Percentiles rank a stretch among this genome's conserved stretches.
Conservation (phyloP, 2,888 invertebrate species). For the Drosophila koepferae region DNA sequence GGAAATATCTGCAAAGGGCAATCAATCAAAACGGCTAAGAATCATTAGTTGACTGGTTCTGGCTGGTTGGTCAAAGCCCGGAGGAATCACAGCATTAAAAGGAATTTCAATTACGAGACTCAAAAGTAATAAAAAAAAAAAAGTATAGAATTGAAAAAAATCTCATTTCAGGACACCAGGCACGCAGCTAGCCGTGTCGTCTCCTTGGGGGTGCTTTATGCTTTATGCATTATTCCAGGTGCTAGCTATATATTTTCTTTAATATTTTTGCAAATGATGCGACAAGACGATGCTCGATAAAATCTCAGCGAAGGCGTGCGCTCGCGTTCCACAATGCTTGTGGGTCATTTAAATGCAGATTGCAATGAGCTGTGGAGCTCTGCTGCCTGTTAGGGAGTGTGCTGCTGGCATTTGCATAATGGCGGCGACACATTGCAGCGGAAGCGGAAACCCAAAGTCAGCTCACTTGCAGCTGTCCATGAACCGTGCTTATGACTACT, state of each 20-base stretch:
- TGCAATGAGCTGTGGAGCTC: constrained; percentile 62
- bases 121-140: constrained; percentile 37
- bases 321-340: constrained; percentile 46
- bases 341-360: constrained; percentile 80
- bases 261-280: constrained; percentile 77
- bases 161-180: constrained; percentile 48
- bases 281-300: constrained; percentile 56
- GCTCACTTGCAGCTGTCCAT: constrained; percentile 67
- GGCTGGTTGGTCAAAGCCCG: constrained; percentile 11
- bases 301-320: constrained; percentile 58
- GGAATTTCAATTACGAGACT: constrained; percentile 59
- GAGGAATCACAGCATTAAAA: constrained; percentile 32
- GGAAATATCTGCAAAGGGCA: constrained; percentile 25
- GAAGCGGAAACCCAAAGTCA: constrained; percentile 67
- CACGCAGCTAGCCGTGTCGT: constrained; percentile 44
- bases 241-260: constrained; percentile 48
- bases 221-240: constrained; percentile 63
- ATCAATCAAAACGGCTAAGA: constrained; percentile 47
- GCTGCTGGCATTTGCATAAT: constrained; percentile 68
- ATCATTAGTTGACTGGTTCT: constrained; percentile 35
- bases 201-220: constrained; percentile 36
- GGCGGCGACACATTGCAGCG: constrained; percentile 78
- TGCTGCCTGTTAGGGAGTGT: constrained; percentile 20
- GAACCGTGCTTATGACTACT: constrained; percentile 76
- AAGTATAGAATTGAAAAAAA: constrained; percentile 33